These are phyloP conservation scores for Hyphantria cunea DNA, from an alignment of 1,140 invertebrate genomes.

Conservation along the genomic window DNA sequence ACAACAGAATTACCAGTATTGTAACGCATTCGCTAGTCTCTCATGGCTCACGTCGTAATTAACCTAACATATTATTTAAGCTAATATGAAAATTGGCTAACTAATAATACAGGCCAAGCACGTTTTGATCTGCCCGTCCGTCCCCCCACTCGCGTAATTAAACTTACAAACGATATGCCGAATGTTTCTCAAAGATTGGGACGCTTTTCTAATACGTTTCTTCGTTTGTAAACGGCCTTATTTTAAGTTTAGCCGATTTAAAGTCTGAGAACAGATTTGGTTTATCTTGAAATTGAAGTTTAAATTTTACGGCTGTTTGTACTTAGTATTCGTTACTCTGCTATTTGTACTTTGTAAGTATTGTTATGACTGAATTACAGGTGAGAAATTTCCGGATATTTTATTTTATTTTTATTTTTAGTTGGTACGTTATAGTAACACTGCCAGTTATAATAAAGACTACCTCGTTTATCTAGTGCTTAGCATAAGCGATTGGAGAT, in stretches of 20 bases:
- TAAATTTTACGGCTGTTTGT: not conserved
- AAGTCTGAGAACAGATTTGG: slow-evolving; percentile 4
- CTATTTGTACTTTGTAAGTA: no score
- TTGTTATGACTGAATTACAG: no score
- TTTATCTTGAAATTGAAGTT: slow-evolving; percentile 1
- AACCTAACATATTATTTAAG: slow-evolving; percentile 66
- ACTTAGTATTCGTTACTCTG: no score
- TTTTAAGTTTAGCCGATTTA: slow-evolving; percentile 2
- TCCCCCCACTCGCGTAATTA: slow-evolving; percentile 39
- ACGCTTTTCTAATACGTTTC: slow-evolving; percentile 19
- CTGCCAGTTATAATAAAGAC: no score
- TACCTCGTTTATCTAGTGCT: no score
- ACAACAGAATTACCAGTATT: no score
- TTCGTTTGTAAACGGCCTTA: slow-evolving; percentile 29
- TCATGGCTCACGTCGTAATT: slow-evolving; percentile 24
- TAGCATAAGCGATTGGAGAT: no score
- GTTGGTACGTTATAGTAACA: no score
- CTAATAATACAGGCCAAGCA: slow-evolving; percentile 59
- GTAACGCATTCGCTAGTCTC: not conserved
- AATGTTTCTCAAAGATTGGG: slow-evolving; percentile 27
- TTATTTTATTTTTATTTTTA: no score
- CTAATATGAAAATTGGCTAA: slow-evolving; percentile 73
- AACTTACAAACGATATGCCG: slow-evolving; percentile 43
- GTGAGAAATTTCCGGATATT: no score
- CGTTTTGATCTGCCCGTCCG: slow-evolving; percentile 44